A percentile compares a stretch with the other conserved stretches of the same genome.
Conservation (phyloP, 2,888 invertebrate species). For the Caenorhabditis sinica region DNA sequence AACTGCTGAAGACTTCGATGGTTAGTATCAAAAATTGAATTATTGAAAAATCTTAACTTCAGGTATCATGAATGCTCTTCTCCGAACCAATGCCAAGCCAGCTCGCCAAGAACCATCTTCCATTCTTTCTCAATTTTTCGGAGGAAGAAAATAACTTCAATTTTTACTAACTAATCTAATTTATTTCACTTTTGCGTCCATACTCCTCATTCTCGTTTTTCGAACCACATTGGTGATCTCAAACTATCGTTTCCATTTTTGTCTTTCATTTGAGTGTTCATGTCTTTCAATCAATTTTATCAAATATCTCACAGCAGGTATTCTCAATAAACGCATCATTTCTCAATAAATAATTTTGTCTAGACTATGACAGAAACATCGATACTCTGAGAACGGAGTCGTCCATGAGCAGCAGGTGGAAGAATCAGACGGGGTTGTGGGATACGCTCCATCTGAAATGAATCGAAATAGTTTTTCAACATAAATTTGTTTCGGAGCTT, state of each 20-base stretch:
- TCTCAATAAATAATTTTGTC: not conserved
- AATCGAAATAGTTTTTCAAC: not conserved
- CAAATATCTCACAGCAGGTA: conserved; percentile 30
- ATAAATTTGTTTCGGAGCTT: not conserved
- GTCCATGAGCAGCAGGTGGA: conserved; percentile 55
- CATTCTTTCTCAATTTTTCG: conserved; percentile 70
- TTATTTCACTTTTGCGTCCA: conserved; percentile 1
- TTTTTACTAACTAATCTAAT: not conserved
- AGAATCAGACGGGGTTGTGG: conserved; percentile 51
- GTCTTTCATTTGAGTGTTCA: not conserved
- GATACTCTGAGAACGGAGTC: conserved; percentile 69
- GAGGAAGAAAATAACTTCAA: conserved; percentile 49
- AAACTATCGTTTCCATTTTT: conserved; percentile 26
- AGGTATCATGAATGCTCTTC: conserved; percentile 72
- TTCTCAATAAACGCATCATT: conserved; percentile 9
- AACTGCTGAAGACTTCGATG: conserved; percentile 65
- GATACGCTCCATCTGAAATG: conserved; percentile 55
- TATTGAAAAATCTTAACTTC: not conserved
- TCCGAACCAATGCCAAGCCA: conserved; percentile 69
- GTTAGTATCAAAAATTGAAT: not conserved
- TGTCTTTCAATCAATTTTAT: not conserved
- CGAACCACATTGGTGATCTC: conserved; percentile 60
- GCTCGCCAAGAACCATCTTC: conserved; percentile 68
- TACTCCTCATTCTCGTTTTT: conserved; percentile 17
- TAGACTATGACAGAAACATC: conserved; percentile 59